Percentiles rank a stretch among this genome's conserved stretches.
Conservation (phyloP, 2,888 invertebrate genomes). For the Dasypogon diadema region DNA sequence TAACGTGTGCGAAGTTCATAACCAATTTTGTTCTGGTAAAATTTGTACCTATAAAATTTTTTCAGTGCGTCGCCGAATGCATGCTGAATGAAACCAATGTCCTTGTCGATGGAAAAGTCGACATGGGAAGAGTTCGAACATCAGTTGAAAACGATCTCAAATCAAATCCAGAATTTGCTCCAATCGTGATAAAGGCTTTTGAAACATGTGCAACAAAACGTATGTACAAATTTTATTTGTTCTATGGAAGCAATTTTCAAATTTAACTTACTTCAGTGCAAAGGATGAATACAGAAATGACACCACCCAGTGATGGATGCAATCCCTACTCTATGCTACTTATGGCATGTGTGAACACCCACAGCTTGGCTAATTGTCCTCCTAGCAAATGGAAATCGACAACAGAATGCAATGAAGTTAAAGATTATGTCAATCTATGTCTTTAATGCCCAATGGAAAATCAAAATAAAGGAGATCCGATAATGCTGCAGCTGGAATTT, state of each 20-base stretch:
- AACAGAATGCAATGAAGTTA: slow-evolving; percentile 34
- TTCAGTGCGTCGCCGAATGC: slow-evolving; percentile 41
- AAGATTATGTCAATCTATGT: slow-evolving; percentile 27
- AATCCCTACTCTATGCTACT: slow-evolving; percentile 17
- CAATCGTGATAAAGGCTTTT: slow-evolving; percentile 29
- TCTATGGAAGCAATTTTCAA: not conserved
- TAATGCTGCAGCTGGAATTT: too few relatives aligned
- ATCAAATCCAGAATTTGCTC: slow-evolving; percentile 15
- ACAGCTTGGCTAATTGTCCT: slow-evolving; percentile 45
- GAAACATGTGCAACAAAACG: slow-evolving; percentile 19
- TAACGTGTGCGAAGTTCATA: too few relatives aligned
- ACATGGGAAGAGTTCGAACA: slow-evolving; percentile 9
- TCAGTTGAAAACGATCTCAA: not conserved
- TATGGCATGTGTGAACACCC: slow-evolving; percentile 21
- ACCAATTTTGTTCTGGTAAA: too few relatives aligned
- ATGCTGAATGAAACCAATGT: slow-evolving; percentile 24
- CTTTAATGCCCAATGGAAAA: not conserved
- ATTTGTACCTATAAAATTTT: too few relatives aligned
- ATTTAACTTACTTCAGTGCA: slow-evolving; percentile 7
- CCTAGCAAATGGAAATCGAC: not conserved
- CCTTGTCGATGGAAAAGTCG: slow-evolving; percentile 14
- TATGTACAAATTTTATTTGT: not conserved
- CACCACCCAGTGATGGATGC: slow-evolving; percentile 15
- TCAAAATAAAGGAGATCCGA: too few relatives aligned
- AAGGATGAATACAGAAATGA: not conserved